Conservation (phyloP, 2,113 vertebrate genomes). For the Poeciliopsis occidentalis region DNA sequence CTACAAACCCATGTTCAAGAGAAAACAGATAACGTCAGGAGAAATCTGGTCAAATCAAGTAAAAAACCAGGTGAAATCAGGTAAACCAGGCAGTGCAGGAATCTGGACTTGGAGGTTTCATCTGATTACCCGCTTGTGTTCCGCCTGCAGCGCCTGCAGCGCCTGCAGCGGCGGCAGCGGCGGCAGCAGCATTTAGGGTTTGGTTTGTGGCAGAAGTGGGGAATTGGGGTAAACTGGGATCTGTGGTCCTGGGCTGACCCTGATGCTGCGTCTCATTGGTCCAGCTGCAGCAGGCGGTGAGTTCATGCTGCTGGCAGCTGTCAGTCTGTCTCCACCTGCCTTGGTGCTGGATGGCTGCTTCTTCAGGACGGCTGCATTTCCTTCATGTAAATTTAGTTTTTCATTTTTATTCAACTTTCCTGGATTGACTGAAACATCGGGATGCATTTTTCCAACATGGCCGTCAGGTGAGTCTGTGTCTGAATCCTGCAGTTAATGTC, state of each 20-base stretch:
- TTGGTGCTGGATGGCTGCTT: constrained; percentile 26
- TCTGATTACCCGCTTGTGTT: not conserved
- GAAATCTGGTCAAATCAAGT: too few species aligned
- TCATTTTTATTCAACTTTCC: not conserved
- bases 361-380: constrained; percentile 1
- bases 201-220: constrained; percentile 45
- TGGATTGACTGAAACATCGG: constrained; percentile 34
- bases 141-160: constrained; percentile 42
- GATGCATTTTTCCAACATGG: not conserved
- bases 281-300: constrained; percentile 57
- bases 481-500: not conserved
- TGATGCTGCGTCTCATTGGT: constrained; percentile 51
- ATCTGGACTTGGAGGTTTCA: constrained; percentile 2
- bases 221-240: constrained; percentile 69
- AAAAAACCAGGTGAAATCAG: too few species aligned
- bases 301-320: constrained; percentile 53
- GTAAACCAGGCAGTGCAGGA: not conserved
- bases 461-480: constrained; percentile 41
- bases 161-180: too few species aligned
- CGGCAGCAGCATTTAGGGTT: constrained; percentile 51
- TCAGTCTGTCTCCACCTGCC: constrained; percentile 43
- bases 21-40: too few species aligned
- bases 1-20: too few species aligned
- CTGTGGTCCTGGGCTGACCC: constrained; percentile 46
- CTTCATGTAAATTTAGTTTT: constrained; percentile 15